Evolutionary conservation across 2,113 vertebrate species (phyloP), one percentile per base, ranked within the genome.

Genomic region (Ptilorrhoa leucosticta): DNA sequence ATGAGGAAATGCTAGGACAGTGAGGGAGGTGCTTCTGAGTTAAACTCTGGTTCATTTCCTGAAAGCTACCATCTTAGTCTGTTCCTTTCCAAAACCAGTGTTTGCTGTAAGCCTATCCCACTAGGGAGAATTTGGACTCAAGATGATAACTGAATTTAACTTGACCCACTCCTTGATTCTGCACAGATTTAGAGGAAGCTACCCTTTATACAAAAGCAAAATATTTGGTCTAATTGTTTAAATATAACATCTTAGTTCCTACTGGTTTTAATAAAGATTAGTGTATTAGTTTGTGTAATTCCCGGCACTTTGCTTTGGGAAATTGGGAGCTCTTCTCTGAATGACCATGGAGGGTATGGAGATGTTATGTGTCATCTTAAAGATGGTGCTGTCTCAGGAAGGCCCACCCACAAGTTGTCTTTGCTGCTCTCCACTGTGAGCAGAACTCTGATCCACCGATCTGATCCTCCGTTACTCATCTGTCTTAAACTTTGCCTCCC

Each of bases 391-490:
- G 28, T 37, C 13, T 39, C 21, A 30, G 78, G 31, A 90, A 54
- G 35, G 8, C 40, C 20, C 20, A 23, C 28, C n/a, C 14, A 3
- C 44, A 20, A 48, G 23, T 11, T 72, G 37, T 37, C n/a, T 56
- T 72, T 60, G 57, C 24, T 48, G 27, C 61, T 76, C 53, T 65
- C 45, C 39, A 9, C n/a, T 57, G 40, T 71, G n/a, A 87, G 27
- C 51, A 42, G 15, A 87, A 6, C 53, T 58, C 28, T 50, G 6
- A 22, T 20, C n/a, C 9, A 3, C 2, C 0, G 28, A 13, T 72
- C 24, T 56, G 14, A 30, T 70, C 16, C 12, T 48, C n/a, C 2
- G 1, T 73, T 54, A 22, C 40, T 72, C 3, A 0, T 45, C 4
- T 70, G 7, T 77, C 11, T 48, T 30, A 56, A 47, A 50, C 15